Evolutionary conservation across 2,113 vertebrate species (phyloP), one percentile per base, ranked within the genome.

Genomic region (Sialia sialis): DNA sequence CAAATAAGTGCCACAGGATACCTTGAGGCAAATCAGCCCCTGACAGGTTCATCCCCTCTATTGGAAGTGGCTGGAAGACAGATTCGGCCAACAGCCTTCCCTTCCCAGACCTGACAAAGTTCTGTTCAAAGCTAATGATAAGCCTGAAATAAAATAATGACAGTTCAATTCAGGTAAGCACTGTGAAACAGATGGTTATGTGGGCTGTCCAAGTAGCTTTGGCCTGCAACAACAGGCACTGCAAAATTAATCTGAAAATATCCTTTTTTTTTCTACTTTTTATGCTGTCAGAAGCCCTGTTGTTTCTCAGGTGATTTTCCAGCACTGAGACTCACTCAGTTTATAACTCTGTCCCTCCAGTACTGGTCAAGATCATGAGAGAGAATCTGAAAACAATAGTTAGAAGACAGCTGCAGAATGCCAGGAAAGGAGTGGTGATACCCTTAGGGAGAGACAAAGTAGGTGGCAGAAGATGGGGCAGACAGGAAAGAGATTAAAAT

Each of bases 151-250:
- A 77, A 80, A 88, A 66, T 73, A 89, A 89, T 17, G 76, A 79
- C 84, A 83, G 87, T 90, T 94, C 66, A 88, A 81, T 92, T 96
- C 95, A 96, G 94, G 95, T 87, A 94, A 94, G 88, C 77, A 55
- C 62, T 82, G 56, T 52, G 60, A 95, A 93, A 80, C 94, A 96
- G 95, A 94, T 94, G 85, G 93, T 19, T 94, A 92, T 87, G 93
- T 95, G 89, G 96, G 89, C 76, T 94, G 84, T 74, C 95, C 93
- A 96, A 90, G 67, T 51, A 67, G 29, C 87, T 90, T 87, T 89
- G 88, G 79, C 81, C 87, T 89, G 87, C 51, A 90, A 94, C 60
- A 92, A 89, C 34, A 58, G 49, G 38, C 36, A 69, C 59, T 86
- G 79, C 16, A 95, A 89, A 93, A 91, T 80, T 85, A 85, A 68